phyloP scores from a whole-genome alignment of 2,888 invertebrate genomes.

The Galerucella nymphaeae region DNA sequence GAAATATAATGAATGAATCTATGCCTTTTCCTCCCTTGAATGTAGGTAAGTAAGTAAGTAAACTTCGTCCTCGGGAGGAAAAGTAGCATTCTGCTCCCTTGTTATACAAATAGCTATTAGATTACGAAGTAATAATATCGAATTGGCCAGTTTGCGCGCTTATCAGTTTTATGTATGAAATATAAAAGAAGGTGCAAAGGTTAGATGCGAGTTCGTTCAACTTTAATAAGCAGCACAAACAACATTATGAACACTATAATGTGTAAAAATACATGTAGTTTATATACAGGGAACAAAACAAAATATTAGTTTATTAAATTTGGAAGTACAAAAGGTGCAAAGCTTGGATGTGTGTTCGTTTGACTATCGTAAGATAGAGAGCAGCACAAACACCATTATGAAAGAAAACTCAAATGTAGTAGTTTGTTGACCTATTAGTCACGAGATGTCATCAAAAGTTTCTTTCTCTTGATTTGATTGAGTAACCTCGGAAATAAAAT shows the following conservation, averaged over 20 bases:
- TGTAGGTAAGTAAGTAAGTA: too few species aligned
- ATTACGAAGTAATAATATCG: slow-evolving; percentile 28
- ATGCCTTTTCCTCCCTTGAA: too few species aligned
- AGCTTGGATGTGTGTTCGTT: not conserved
- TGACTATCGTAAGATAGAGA: not conserved
- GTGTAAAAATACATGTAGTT: too few species aligned
- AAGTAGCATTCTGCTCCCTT: too few species aligned
- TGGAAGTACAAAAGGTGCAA: not conserved
- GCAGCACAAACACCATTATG: not conserved
- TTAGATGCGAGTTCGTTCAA: not conserved
- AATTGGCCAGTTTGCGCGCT: slow-evolving; percentile 59
- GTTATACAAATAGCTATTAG: too few species aligned
- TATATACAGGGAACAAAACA: too few species aligned
- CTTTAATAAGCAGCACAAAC: not conserved
- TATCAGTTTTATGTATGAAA: slow-evolving; percentile 51
- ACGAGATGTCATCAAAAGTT: not conserved
- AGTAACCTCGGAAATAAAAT: too few species aligned
- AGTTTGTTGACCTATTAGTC: not conserved
- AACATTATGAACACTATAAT: not conserved
- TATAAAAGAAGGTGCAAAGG: slow-evolving; percentile 1
- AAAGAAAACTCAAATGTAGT: not conserved
- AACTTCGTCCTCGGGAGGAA: too few species aligned
- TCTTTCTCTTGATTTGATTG: not conserved
- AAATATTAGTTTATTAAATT: too few species aligned
- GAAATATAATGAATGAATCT: too few species aligned